phyloP scores from a whole-genome alignment of 2,113 vertebrate genomes.

The Poecilia latipinna region DNA sequence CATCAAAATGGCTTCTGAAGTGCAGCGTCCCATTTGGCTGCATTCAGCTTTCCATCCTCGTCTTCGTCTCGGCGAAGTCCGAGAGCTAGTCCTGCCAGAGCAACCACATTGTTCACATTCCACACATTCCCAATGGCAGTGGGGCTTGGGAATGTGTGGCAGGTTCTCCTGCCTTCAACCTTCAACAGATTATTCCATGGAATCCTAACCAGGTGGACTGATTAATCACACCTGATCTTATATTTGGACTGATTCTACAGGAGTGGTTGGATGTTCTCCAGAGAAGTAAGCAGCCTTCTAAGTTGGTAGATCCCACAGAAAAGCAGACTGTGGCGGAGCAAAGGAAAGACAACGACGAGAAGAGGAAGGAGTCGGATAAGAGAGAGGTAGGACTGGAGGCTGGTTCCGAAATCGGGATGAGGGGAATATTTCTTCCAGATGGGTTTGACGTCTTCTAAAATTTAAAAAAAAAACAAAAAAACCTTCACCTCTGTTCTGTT shows the following conservation, averaged over 20 bases:
- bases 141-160: background rate
- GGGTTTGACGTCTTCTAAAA: background rate
- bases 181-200: background rate
- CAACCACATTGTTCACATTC: background rate
- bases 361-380: slow-evolving; percentile 5
- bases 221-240: too few species aligned
- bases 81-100: background rate
- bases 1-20: too few species aligned
- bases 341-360: slow-evolving; percentile 9
- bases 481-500: background rate
- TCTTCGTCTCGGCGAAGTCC: background rate
- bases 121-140: background rate
- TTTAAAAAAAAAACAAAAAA: background rate
- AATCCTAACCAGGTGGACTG: too few species aligned
- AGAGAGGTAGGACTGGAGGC: slow-evolving; percentile 18
- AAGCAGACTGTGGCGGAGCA: background rate
- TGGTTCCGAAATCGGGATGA: background rate
- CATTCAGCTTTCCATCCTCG: too few species aligned
- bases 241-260: slow-evolving; percentile 15
- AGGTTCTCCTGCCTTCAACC: background rate
- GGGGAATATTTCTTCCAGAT: background rate
- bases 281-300: slow-evolving; percentile 34
- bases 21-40: too few species aligned
- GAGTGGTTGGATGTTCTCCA: slow-evolving; percentile 64
- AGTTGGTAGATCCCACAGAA: background rate